Evolutionary conservation across 2,113 vertebrate genomes (phyloP).

Genomic region (Myanophis thanlyinensis): DNA sequence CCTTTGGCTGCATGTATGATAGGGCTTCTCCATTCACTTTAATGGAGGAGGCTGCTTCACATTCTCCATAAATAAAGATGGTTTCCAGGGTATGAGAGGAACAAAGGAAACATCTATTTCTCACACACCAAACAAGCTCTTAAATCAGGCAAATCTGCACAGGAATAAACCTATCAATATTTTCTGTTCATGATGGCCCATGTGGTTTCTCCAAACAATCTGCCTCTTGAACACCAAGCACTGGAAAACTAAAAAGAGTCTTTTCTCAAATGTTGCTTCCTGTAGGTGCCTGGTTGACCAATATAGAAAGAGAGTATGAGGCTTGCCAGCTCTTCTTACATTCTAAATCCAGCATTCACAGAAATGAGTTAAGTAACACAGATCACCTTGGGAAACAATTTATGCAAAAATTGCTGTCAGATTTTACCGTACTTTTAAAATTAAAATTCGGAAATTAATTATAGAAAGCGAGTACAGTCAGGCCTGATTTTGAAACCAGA

Average conservation of each 20-base stretch:
- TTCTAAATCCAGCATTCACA: neutral
- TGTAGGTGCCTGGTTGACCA: neutral
- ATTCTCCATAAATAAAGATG: neutral
- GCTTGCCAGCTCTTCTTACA: neutral
- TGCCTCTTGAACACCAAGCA: neutral
- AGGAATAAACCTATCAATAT: neutral
- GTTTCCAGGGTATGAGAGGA: neutral
- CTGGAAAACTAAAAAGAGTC: neutral
- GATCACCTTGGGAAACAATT: neutral
- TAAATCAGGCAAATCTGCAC: neutral
- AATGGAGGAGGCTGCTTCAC: neutral
- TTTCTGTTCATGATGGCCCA: neutral
- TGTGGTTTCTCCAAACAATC: neutral
- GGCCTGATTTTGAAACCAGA: neutral
- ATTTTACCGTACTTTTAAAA: neutral
- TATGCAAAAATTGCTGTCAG: neutral
- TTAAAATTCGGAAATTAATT: neutral
- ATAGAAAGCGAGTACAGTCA: neutral
- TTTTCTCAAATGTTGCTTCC: neutral
- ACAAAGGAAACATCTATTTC: neutral
- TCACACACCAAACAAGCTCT: neutral
- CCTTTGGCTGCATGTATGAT: neutral
- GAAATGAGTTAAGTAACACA: neutral
- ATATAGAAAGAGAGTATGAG: neutral
- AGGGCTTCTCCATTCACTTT: neutral